These are phyloP conservation scores for Montipora capricornis DNA, from an alignment of 64 coral and sea anemone genomes.

Conservation along the genomic window DNA sequence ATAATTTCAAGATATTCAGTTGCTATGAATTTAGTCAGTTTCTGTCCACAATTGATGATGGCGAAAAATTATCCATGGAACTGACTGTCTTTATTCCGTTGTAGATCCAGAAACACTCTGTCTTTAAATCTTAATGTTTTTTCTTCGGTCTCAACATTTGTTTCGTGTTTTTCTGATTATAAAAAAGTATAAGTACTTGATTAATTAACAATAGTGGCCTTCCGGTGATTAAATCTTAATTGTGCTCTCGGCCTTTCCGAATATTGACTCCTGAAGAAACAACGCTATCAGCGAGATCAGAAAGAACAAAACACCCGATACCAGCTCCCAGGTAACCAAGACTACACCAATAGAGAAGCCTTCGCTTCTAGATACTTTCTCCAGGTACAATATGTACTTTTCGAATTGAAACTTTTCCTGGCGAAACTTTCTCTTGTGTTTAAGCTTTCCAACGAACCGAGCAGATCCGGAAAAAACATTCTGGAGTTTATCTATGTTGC, in stretches of 20 bases:
- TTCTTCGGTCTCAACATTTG: too few species aligned
- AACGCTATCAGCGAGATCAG: slow-evolving; percentile 77
- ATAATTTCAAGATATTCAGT: too few species aligned
- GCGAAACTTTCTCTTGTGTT: slow-evolving; percentile 30
- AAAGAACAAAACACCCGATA: slow-evolving; percentile 76
- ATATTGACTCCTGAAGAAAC: slow-evolving; percentile 89
- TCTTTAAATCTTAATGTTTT: too few species aligned
- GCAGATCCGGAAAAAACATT: slow-evolving; percentile 49
- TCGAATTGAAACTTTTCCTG: slow-evolving; percentile 71
- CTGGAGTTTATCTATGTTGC: background rate
- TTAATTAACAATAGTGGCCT: background rate
- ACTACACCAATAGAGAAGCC: slow-evolving; percentile 80
- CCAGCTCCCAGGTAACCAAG: slow-evolving; percentile 82
- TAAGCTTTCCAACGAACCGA: slow-evolving; percentile 61
- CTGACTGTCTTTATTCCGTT: too few species aligned
- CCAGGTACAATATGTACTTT: slow-evolving; percentile 77
- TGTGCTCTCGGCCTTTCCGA: slow-evolving; percentile 68
- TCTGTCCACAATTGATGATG: too few species aligned
- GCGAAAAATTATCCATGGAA: too few species aligned
- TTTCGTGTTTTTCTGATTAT: too few species aligned
- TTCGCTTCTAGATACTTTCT: slow-evolving; percentile 61
- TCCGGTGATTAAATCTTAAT: background rate
- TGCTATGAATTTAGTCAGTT: too few species aligned
- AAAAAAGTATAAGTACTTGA: background rate
- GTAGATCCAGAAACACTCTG: too few species aligned